Evolutionary conservation across 2,113 vertebrate species (phyloP).

Genomic region (Noctilio leporinus): DNA sequence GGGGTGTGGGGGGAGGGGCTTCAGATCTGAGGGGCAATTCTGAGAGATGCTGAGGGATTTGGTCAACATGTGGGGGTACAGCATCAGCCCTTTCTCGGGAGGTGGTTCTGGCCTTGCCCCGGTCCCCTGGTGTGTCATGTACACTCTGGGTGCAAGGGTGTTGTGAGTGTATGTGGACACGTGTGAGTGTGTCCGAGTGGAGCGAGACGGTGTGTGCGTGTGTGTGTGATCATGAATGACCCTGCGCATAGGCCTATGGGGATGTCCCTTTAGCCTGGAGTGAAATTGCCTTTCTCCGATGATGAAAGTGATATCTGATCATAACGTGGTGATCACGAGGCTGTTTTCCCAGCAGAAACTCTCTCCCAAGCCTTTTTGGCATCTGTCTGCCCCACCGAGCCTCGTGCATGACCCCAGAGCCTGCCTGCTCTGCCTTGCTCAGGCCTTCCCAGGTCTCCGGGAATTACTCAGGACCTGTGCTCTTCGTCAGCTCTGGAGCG

Average conservation of each 20-base stretch:
- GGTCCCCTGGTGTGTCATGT: background rate
- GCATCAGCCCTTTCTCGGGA: background rate
- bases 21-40: background rate
- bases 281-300: slow-evolving; percentile 45
- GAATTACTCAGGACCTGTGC: slow-evolving; percentile 65
- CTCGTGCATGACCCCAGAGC: slow-evolving; percentile 46
- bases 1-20: background rate
- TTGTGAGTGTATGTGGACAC: background rate
- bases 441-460: slow-evolving; percentile 66
- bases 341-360: background rate
- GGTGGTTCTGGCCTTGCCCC: background rate
- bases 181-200: background rate
- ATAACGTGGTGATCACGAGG: background rate
- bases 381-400: background rate
- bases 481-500: slow-evolving; percentile 69
- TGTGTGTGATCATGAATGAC: background rate
- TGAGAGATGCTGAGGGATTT: background rate
- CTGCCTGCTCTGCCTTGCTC: slow-evolving; percentile 68
- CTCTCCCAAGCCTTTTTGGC: background rate
- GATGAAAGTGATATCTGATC: slow-evolving; percentile 26
- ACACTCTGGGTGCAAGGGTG: background rate
- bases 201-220: background rate
- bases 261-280: background rate
- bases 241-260: background rate
- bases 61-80: background rate